phyloP scores from a whole-genome alignment of 2,888 invertebrate genomes.

The Drosophila demipolita region DNA sequence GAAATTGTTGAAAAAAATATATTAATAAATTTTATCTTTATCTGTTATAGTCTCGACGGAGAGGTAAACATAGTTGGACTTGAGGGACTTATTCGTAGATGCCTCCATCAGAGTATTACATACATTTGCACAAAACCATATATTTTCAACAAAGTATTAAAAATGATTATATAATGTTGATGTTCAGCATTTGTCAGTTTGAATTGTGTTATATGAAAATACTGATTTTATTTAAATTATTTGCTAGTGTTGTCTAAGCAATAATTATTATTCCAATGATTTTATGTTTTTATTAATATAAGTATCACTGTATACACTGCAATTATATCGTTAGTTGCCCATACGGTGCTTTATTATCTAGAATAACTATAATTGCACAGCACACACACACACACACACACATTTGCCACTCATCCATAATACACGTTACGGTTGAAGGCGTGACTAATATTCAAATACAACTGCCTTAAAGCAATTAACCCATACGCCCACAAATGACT shows the following conservation, averaged over 20 bases:
- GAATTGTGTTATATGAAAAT: not conserved
- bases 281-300: not conserved
- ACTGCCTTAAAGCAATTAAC: constrained; percentile 39
- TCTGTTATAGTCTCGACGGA: no score
- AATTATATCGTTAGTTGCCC: not conserved
- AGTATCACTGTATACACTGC: not conserved
- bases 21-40: no score
- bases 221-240: not conserved
- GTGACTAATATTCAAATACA: constrained; percentile 29
- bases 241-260: not conserved
- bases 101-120: not conserved
- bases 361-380: constrained; percentile 15
- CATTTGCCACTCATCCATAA: constrained; percentile 12
- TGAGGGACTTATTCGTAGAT: not conserved
- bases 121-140: not conserved
- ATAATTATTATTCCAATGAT: not conserved
- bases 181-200: not conserved
- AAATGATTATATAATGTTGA: not conserved
- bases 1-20: no score
- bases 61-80: not conserved
- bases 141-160: not conserved
- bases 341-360: constrained; percentile 5
- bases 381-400: not conserved
- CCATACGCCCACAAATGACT: constrained; percentile 34
- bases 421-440: constrained; percentile 16